Conservation (phyloP, 1,140 invertebrate species). For the Aricia agestis region DNA sequence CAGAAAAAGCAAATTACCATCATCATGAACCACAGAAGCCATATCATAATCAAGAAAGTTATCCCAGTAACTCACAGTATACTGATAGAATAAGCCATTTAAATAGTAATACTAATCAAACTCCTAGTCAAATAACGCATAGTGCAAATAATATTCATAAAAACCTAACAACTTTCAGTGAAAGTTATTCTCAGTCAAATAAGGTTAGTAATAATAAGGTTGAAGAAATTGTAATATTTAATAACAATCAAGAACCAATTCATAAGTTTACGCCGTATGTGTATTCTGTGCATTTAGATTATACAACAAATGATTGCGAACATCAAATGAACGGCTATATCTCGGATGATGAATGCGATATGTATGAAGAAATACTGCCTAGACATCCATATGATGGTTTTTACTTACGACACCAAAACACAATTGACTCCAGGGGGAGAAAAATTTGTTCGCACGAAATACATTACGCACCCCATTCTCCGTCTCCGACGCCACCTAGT, state of each 20-base stretch:
- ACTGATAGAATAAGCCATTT: neutral
- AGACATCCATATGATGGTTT: constrained; percentile 73
- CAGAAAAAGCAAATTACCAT: constrained; percentile 30
- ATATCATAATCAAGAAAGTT: neutral
- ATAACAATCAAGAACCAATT: neutral
- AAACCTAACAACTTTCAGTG: neutral
- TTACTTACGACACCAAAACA: constrained; percentile 63
- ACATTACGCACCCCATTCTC: constrained; percentile 46
- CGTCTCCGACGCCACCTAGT: constrained; percentile 33
- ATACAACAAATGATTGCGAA: constrained; percentile 31
- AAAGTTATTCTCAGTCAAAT: neutral
- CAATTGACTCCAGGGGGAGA: constrained; percentile 58
- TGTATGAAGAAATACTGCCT: constrained; percentile 57
- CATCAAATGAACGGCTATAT: constrained; percentile 44
- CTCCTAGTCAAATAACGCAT: neutral
- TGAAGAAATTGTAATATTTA: neutral
- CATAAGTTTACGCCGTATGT: constrained; percentile 15
- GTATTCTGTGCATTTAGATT: constrained; percentile 43
- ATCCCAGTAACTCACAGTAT: neutral
- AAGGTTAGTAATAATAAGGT: neutral
- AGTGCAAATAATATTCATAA: neutral
- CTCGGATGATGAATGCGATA: constrained; percentile 43
- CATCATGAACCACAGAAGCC: neutral
- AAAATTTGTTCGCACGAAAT: constrained; percentile 70
- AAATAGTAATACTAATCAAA: neutral